Conservation (phyloP, 2,113 vertebrate genomes). For the Laticauda colubrina region DNA sequence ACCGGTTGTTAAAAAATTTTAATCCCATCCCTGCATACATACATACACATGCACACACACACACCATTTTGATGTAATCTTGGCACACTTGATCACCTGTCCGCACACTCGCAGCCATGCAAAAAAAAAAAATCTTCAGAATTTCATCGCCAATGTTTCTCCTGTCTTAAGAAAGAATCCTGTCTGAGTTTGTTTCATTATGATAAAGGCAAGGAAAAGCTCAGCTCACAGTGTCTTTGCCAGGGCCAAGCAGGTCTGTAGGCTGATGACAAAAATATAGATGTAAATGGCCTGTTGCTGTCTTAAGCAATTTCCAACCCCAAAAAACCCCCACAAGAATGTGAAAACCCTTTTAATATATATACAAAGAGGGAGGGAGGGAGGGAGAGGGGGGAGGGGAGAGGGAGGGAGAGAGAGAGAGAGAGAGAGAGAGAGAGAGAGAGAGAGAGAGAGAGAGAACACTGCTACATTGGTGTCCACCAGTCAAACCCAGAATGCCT, state of each 20-base stretch:
- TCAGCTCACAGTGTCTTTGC: not conserved
- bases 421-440: no score
- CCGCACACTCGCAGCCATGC: not conserved
- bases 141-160: not conserved
- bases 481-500: not conserved
- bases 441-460: no score
- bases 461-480: not conserved
- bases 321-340: not conserved
- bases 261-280: not conserved
- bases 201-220: not conserved
- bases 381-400: no score
- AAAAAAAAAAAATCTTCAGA: not conserved
- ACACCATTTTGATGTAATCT: not conserved
- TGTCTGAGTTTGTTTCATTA: not conserved
- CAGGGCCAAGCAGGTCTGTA: not conserved
- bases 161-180: not conserved
- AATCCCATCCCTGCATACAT: no score
- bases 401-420: no score
- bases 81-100: not conserved
- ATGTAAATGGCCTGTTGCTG: not conserved
- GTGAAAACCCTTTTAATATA: not conserved
- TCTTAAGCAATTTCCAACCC: not conserved
- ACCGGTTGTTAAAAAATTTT: no score
- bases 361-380: no score
- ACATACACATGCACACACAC: no score